Percentiles rank a stretch among this genome's conserved stretches.
These are phyloP conservation scores for Portunus trituberculatus DNA, from an alignment of 1,140 invertebrate species.

Conservation along the genomic window DNA sequence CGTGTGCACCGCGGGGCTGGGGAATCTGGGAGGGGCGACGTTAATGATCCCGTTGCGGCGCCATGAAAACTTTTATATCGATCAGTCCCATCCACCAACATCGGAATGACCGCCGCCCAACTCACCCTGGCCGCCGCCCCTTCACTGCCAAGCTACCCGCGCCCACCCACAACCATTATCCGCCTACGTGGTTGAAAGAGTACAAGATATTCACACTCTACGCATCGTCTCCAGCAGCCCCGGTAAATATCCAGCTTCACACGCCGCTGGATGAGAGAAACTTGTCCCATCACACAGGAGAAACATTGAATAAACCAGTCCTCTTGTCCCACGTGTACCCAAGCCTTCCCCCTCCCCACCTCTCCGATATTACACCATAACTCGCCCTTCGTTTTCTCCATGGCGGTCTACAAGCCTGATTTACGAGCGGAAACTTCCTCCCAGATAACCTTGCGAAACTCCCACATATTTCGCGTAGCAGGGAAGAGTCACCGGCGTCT, in stretches of 20 bases:
- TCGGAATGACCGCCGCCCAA: neutral
- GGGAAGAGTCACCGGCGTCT: neutral
- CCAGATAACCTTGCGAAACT: neutral
- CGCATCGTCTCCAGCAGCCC: neutral
- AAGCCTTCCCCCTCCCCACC: neutral
- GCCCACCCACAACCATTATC: too few relatives aligned
- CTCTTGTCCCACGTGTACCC: neutral
- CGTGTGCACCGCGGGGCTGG: neutral
- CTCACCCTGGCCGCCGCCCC: too few relatives aligned
- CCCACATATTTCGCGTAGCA: neutral
- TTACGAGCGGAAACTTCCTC: neutral
- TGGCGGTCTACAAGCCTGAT: neutral
- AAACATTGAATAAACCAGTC: neutral
- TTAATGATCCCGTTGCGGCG: neutral
- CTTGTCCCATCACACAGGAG: neutral
- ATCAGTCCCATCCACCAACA: neutral
- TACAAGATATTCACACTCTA: too few relatives aligned
- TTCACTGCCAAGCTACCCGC: too few relatives aligned
- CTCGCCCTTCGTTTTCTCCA: constrained; percentile 8
- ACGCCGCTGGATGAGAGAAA: neutral
- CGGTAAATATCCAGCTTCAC: neutral
- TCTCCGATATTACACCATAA: neutral
- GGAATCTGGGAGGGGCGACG: neutral
- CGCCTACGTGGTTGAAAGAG: too few relatives aligned
- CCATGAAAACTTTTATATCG: constrained; percentile 12